Evolutionary conservation across 2,113 vertebrate species (phyloP).

Genomic region (Turdus rufiventris): DNA sequence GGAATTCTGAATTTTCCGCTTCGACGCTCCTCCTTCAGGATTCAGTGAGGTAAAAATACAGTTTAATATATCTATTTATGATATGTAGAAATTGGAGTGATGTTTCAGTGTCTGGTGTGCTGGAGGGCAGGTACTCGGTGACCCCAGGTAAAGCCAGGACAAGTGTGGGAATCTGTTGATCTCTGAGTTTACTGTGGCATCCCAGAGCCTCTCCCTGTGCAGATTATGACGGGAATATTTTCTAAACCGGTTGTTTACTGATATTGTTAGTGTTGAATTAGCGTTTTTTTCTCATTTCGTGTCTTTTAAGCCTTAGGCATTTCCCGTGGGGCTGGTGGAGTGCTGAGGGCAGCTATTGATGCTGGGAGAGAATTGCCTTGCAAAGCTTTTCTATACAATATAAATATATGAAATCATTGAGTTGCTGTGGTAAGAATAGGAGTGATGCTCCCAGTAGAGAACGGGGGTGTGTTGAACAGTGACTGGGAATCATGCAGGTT

Average conservation of each 20-base stretch:
- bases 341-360: not conserved
- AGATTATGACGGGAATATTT: not conserved
- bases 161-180: not conserved
- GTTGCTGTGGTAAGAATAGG: not conserved
- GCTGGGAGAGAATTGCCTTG: not conserved
- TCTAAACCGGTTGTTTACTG: not conserved
- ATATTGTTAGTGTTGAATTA: too few species aligned
- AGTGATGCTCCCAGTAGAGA: accelerated
- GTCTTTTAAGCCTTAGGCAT: too few species aligned
- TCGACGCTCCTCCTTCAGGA: accelerated
- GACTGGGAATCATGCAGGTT: not conserved
- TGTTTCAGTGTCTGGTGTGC: not conserved
- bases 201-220: not conserved
- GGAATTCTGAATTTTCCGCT: accelerated
- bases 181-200: not conserved
- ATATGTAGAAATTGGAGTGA: not conserved
- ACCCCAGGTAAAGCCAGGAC: too few species aligned
- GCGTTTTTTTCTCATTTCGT: accelerated
- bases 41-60: not conserved
- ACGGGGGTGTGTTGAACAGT: not conserved
- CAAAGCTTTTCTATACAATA: not conserved
- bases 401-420: too few species aligned
- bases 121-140: not conserved
- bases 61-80: not conserved
- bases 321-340: not conserved